Conservation (phyloP, 1,140 invertebrate species). For the Metaphire vulgaris region DNA sequence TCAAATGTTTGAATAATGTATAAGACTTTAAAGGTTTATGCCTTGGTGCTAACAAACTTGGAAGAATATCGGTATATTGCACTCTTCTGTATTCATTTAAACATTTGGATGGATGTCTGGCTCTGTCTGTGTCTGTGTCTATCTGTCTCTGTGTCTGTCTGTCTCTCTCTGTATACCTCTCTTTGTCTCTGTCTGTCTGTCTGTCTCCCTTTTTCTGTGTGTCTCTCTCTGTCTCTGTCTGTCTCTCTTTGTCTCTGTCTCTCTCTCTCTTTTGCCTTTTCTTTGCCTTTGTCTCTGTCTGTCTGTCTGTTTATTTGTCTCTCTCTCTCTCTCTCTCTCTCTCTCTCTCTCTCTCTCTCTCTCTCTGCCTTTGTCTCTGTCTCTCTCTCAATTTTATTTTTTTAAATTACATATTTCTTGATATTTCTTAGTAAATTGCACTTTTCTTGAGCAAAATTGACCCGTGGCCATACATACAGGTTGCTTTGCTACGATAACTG, state of each 20-base stretch:
- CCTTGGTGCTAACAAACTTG: too few species aligned
- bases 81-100: too few species aligned
- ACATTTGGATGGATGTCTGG: not conserved
- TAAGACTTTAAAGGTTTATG: too few species aligned
- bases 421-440: slow-evolving; percentile 4
- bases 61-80: too few species aligned
- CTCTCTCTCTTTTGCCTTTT: not conserved
- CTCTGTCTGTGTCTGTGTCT: not conserved
- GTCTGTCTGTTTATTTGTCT: not conserved
- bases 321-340: not conserved
- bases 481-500: too few species aligned
- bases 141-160: not conserved
- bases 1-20: too few species aligned
- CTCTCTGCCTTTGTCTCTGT: not conserved
- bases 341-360: not conserved
- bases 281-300: not conserved
- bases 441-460: too few species aligned
- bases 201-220: not conserved
- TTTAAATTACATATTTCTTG: too few species aligned
- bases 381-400: not conserved
- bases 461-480: too few species aligned
- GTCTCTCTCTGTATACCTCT: not conserved
- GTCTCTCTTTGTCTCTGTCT: not conserved
- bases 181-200: not conserved
- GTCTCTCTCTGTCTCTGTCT: not conserved